Percentiles rank a stretch among this genome's conserved stretches.
phyloP scores from a whole-genome alignment of 2,888 invertebrate genomes.

The Caenorhabditis plicata region DNA sequence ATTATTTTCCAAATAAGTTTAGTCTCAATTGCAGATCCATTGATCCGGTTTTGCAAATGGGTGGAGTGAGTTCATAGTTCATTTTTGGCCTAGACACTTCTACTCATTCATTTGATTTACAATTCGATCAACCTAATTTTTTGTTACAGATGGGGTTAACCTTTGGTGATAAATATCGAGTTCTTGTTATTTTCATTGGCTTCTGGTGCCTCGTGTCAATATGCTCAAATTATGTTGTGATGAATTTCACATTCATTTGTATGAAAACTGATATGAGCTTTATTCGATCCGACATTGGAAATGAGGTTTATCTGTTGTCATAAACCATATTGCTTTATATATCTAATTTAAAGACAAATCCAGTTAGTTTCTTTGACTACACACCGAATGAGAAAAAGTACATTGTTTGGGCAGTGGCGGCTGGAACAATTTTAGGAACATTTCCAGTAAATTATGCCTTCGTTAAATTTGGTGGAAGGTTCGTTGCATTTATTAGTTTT shows the following conservation, averaged over 20 bases:
- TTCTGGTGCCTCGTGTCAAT: conserved; percentile 46
- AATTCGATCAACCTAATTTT: too few species aligned
- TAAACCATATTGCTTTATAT: neutral
- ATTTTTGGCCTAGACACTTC: too few species aligned
- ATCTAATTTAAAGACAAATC: conserved; percentile 14
- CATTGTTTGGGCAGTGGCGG: conserved; percentile 54
- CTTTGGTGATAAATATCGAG: conserved; percentile 38
- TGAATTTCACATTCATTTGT: conserved; percentile 56
- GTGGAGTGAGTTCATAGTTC: too few species aligned
- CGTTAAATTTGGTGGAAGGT: conserved; percentile 51
- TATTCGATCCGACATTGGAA: neutral
- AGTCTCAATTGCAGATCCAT: too few species aligned
- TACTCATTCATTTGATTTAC: too few species aligned
- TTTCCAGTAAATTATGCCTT: conserved; percentile 54
- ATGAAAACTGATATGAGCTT: conserved; percentile 43
- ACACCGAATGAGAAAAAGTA: conserved; percentile 47
- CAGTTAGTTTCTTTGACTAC: conserved; percentile 41
- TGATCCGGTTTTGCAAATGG: too few species aligned
- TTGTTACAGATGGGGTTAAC: too few species aligned
- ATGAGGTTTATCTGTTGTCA: too few species aligned
- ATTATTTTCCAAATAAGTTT: too few species aligned
- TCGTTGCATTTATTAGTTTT: too few species aligned
- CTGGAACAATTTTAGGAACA: conserved; percentile 52
- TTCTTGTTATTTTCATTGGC: conserved; percentile 34
- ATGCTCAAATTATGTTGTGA: conserved; percentile 50